Evolutionary conservation across 53 echinoderm and acorn worm genomes (phyloP).

Genomic region (Arbacia lixula): DNA sequence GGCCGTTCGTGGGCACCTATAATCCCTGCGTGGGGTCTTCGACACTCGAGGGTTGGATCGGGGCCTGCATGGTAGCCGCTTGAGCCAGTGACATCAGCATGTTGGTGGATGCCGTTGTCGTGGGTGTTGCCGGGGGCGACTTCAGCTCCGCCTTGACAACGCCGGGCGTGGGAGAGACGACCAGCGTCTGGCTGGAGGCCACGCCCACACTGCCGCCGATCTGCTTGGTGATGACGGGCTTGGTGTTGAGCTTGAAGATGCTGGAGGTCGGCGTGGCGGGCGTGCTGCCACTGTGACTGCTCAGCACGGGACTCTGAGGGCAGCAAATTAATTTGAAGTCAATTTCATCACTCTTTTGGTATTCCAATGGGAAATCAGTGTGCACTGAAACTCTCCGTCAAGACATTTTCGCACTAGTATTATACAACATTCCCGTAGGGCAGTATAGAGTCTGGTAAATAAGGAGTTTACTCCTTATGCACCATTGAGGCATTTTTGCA

Average conservation of each 20-base stretch:
- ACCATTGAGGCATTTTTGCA: too few relatives aligned
- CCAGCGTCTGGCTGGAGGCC: conserved; percentile 9
- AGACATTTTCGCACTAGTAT: too few relatives aligned
- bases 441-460: too few relatives aligned
- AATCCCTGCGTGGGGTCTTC: conserved; percentile 22
- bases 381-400: too few relatives aligned
- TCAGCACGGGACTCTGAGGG: conserved; percentile 32
- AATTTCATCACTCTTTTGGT: too few relatives aligned
- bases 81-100: conserved; percentile 98
- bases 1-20: too few relatives aligned
- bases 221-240: conserved; percentile 9
- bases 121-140: conserved; percentile 39
- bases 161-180: conserved; percentile 19
- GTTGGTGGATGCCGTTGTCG: conserved; percentile 57
- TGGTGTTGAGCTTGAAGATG: conserved; percentile 40
- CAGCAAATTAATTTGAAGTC: too few relatives aligned
- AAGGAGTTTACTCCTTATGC: too few relatives aligned
- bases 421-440: too few relatives aligned
- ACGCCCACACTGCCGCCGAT: too few relatives aligned
- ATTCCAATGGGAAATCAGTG: too few relatives aligned
- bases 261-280: conserved; percentile 43
- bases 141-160: conserved; percentile 19
- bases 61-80: conserved; percentile 93
- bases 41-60: conserved; percentile 25
- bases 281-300: conserved; percentile 1